These are phyloP conservation scores for Synergus itoensis DNA, from an alignment of 2,888 invertebrate genomes.

Conservation along the genomic window DNA sequence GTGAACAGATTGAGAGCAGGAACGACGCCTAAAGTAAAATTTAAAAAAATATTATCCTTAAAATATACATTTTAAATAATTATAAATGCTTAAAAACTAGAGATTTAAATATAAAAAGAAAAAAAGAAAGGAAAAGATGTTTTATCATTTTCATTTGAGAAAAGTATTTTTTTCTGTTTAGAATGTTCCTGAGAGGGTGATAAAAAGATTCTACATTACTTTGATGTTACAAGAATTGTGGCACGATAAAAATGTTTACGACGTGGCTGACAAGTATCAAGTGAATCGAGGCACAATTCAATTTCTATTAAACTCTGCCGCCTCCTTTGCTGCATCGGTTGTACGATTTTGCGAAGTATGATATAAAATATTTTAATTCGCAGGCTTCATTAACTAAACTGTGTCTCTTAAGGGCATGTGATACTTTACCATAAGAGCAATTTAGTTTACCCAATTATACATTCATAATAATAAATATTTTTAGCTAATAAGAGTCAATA, in stretches of 20 bases:
- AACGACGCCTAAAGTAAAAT: constrained; percentile 68
- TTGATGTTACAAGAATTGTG: constrained; percentile 91
- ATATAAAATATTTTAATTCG: not conserved
- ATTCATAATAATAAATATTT: no score
- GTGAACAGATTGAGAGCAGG: constrained; percentile 70
- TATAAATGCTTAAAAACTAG: not conserved
- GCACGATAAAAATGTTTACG: constrained; percentile 83
- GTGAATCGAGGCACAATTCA: constrained; percentile 90
- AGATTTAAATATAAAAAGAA: no score
- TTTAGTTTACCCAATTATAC: no score
- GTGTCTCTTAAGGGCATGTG: no score
- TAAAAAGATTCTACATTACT: constrained; percentile 91
- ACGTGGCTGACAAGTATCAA: constrained; percentile 85
- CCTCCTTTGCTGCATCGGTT: constrained; percentile 88
- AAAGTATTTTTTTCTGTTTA: constrained; percentile 66
- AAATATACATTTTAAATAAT: constrained; percentile 11
- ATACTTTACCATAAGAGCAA: no score
- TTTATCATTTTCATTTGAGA: not conserved
- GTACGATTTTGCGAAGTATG: constrained; percentile 86
- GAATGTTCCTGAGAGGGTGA: constrained; percentile 81
- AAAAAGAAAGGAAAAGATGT: no score
- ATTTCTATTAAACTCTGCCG: constrained; percentile 85
- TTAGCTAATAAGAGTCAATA: no score
- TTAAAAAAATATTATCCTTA: not conserved
- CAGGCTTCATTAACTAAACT: no score